Base-by-base conservation (phyloP, 2,113 vertebrate genomes). In the Alexandromys fortis region DNA sequence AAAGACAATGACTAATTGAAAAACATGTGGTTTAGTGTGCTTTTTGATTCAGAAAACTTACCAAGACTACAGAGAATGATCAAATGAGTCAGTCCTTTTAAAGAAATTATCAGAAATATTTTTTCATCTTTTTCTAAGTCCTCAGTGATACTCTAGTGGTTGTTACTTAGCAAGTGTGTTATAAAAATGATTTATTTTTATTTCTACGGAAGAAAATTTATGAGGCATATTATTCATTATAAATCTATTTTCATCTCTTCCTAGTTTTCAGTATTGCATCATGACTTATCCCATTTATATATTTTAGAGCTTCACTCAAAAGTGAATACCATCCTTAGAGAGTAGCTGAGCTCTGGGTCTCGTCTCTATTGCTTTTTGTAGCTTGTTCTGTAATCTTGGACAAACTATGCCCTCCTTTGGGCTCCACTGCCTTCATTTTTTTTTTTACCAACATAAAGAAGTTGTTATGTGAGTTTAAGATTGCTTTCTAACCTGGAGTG, bases 151-250 rank as follows among this genome's bases (percentile, higher is more conserved):
- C 3, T 88, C 92, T 52, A 73, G 12, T 94, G 49, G 4, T 87
- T 92, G 12, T 88, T 88, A 92, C 49, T 63, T 95, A 67, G 38
- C 28, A 94, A 94, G 86, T 63, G n/a, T 77, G 33, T 79, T 45
- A 52, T 72, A 85, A 52, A 35, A 78, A 83, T 92, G 67, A 24
- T 89, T 42, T 17, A 65, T 33, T 96, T 94, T 91, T 92, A 85
- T 52, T 94, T 82, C 58, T 85, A 2, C 81, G 24, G 13, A 87
- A 87, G 67, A 52, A 38, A 55, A 11, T 92, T 70, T 94, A 77
- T 95, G 24, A 68, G 22, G 17, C 75, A 68, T 75, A 85, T 79
- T 86, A 79, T 5, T 77, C 26, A 6, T 86, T 52, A 89, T 87
- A 93, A 78, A 94, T 79, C 42, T 10, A 26, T 28, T 89, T 67